phyloP scores from a whole-genome alignment of 2,888 invertebrate genomes.

The Drosophila nigricruria region DNA sequence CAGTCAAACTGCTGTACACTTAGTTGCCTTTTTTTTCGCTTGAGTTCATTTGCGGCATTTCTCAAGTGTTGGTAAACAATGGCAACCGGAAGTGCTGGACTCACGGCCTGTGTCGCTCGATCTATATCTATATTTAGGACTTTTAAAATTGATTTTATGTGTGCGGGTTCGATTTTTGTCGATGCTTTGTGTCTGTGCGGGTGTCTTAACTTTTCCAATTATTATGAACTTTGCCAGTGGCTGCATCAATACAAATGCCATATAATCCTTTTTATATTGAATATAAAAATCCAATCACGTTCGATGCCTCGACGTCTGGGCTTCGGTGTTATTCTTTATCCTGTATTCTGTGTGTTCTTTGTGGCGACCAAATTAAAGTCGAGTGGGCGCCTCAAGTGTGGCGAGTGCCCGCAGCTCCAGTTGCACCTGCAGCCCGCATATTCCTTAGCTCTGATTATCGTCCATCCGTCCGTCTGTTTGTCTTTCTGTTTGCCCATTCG shows the following conservation, averaged over 20 bases:
- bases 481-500: slow-evolving; percentile 44
- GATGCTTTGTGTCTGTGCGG: slow-evolving; percentile 35
- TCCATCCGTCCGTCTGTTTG: slow-evolving; percentile 28
- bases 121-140: slow-evolving; percentile 39
- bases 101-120: slow-evolving; percentile 11
- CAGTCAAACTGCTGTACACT: not conserved
- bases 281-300: slow-evolving; percentile 81
- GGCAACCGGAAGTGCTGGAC: slow-evolving; percentile 52
- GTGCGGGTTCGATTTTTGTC: slow-evolving; percentile 14
- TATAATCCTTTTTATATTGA: slow-evolving; percentile 79
- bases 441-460: not conserved
- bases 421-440: slow-evolving; percentile 7
- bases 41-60: slow-evolving; percentile 37
- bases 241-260: slow-evolving; percentile 52
- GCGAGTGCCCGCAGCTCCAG: slow-evolving; percentile 11
- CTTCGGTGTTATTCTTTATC: slow-evolving; percentile 5
- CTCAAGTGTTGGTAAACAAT: slow-evolving; percentile 27
- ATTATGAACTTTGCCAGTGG: slow-evolving; percentile 66
- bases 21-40: slow-evolving; percentile 11
- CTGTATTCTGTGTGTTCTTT: slow-evolving; percentile 36
- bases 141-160: slow-evolving; percentile 69
- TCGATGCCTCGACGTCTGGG: slow-evolving; percentile 35
- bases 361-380: slow-evolving; percentile 63
- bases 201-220: slow-evolving; percentile 75
- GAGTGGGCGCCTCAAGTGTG: slow-evolving; percentile 63